These are phyloP conservation scores for Mormyrus proboscirostris DNA, from an alignment of 2,797 vertebrate species.

Conservation along the genomic window DNA sequence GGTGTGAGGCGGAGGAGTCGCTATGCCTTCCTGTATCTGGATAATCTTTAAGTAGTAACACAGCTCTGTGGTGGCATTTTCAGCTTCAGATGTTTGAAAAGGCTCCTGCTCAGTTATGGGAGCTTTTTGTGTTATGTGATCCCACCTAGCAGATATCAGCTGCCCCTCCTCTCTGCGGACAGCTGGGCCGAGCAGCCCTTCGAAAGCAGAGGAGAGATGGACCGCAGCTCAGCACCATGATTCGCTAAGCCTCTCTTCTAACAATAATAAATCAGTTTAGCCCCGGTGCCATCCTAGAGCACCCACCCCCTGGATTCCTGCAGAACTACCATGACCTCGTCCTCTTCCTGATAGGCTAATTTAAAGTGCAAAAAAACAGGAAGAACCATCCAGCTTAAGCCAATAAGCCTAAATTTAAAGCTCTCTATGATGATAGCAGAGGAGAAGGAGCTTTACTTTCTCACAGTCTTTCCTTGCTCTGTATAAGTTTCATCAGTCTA, in stretches of 20 bases:
- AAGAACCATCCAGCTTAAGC: not conserved
- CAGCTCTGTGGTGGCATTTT: not conserved
- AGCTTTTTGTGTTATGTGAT: not conserved
- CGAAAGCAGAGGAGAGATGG: not conserved
- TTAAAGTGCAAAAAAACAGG: not conserved
- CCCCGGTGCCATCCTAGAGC: not conserved
- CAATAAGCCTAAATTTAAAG: not conserved
- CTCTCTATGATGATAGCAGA: not conserved
- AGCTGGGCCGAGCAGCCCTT: not conserved
- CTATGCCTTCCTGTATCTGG: not conserved
- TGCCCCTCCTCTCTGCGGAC: not conserved
- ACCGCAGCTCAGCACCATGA: not conserved
- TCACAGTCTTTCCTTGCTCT: not conserved
- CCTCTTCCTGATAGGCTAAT: not conserved
- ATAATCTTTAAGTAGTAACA: not conserved
- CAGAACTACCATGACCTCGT: constrained; percentile 7
- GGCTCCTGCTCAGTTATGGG: not conserved
- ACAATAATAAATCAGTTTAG: constrained; percentile 7
- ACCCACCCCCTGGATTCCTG: constrained; percentile 25
- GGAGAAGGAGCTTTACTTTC: not conserved
- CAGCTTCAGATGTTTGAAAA: not conserved
- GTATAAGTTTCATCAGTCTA: not conserved
- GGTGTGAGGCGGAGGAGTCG: not conserved
- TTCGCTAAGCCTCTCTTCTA: not conserved
- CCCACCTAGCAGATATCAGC: not conserved